Evolutionary conservation across 1,140 invertebrate genomes (phyloP).

Genomic region (Chlorops oryzae): DNA sequence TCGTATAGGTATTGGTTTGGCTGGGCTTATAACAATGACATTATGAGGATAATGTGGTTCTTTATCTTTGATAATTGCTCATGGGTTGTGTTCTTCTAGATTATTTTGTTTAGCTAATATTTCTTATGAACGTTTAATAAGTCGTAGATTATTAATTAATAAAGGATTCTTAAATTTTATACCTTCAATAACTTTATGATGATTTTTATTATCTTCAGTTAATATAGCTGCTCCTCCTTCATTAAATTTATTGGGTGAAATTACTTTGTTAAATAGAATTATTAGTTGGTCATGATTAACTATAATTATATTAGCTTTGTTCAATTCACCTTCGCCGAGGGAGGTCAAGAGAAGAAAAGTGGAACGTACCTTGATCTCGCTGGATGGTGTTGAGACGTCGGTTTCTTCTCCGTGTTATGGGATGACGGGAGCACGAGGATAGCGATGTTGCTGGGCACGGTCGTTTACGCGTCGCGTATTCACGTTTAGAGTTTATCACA

Average conservation of each 20-base stretch:
- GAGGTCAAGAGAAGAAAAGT: no score
- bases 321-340: no score
- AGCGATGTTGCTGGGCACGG: no score
- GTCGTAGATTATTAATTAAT: slow-evolving; percentile 47
- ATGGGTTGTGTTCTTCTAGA: slow-evolving; percentile 61
- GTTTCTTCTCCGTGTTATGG: no score
- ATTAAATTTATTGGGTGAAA: slow-evolving; percentile 52
- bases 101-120: slow-evolving; percentile 64
- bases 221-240: slow-evolving; percentile 49
- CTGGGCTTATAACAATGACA: slow-evolving; percentile 53
- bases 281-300: slow-evolving; percentile 51
- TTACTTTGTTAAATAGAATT: slow-evolving; percentile 56
- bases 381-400: no score
- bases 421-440: no score
- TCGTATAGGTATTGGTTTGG: no score
- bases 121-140: slow-evolving; percentile 53
- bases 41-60: slow-evolving; percentile 49
- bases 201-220: slow-evolving; percentile 52
- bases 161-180: slow-evolving; percentile 48
- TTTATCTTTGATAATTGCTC: slow-evolving; percentile 57
- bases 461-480: no score
- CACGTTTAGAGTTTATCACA: no score
- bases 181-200: slow-evolving; percentile 48
- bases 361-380: no score
- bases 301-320: slow-evolving; percentile 50